Evolutionary conservation across 2,888 invertebrate genomes (phyloP).

Genomic region (Megastigmus dorsalis): DNA sequence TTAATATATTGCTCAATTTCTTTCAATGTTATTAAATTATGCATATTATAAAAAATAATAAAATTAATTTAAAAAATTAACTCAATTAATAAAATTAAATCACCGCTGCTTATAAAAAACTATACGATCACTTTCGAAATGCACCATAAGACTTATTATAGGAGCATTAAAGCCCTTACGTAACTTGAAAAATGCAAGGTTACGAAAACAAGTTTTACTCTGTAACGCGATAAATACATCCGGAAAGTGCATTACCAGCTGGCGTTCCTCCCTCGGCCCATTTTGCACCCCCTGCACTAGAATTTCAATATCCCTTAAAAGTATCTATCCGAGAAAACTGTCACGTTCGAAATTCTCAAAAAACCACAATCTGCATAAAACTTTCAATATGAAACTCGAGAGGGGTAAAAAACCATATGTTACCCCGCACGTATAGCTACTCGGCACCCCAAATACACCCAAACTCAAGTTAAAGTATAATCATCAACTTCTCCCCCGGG

Average conservation of each 20-base stretch:
- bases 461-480: constrained; percentile 40
- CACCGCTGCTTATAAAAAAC: too few species aligned
- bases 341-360: constrained; percentile 42
- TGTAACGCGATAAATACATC: constrained; percentile 21
- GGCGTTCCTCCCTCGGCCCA: constrained; percentile 5
- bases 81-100: too few species aligned
- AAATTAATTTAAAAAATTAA: too few species aligned
- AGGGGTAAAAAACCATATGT: not conserved
- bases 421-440: not conserved
- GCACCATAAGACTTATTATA: not conserved
- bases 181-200: not conserved
- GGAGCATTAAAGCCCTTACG: not conserved
- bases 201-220: constrained; percentile 14
- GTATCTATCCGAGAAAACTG: constrained; percentile 39
- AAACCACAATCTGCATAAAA: constrained; percentile 36
- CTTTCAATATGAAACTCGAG: constrained; percentile 33
- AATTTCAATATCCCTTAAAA: constrained; percentile 48
- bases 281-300: constrained; percentile 1
- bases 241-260: constrained; percentile 45
- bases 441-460: too few species aligned
- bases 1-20: too few species aligned
- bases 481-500: not conserved
- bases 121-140: too few species aligned
- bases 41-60: too few species aligned
- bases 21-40: too few species aligned